These are phyloP conservation scores for Megaleporinus macrocephalus DNA, from an alignment of 2,113 vertebrate genomes.

Conservation along the genomic window DNA sequence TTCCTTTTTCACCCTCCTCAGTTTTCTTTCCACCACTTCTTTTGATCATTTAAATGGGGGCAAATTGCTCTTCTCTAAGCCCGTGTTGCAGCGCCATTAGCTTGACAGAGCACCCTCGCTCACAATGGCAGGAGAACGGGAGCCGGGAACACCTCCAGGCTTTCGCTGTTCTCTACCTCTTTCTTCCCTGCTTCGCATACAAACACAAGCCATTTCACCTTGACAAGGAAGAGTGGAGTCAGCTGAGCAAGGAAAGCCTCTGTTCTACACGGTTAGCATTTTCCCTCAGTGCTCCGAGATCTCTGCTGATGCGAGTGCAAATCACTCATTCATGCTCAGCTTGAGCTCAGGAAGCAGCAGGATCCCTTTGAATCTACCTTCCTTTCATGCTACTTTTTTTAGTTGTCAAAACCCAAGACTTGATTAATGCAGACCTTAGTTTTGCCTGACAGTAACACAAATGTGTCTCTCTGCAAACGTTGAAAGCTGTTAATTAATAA, in stretches of 20 bases:
- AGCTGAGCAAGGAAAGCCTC: conserved; percentile 40
- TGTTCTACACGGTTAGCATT: conserved; percentile 58
- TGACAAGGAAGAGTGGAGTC: conserved; percentile 46
- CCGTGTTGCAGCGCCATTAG: conserved; percentile 38
- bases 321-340: conserved; percentile 43
- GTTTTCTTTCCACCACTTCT: not conserved
- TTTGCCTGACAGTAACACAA: not conserved
- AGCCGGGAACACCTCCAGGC: conserved; percentile 19
- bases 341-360: conserved; percentile 49
- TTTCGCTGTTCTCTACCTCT: conserved; percentile 19
- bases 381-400: not conserved
- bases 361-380: conserved; percentile 46
- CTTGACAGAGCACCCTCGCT: conserved; percentile 9
- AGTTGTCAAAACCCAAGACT: conserved; percentile 11
- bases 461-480: conserved; percentile 1
- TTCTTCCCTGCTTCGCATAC: conserved; percentile 18
- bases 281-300: conserved; percentile 38
- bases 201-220: conserved; percentile 47
- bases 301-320: conserved; percentile 44
- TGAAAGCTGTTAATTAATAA: conserved; percentile 1
- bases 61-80: conserved; percentile 42
- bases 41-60: conserved; percentile 31
- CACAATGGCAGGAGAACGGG: conserved; percentile 13
- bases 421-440: conserved; percentile 20
- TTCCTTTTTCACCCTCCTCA: not conserved